Evolutionary conservation across 2,888 invertebrate species (phyloP).

Genomic region (Hipparchia sbordonii): DNA sequence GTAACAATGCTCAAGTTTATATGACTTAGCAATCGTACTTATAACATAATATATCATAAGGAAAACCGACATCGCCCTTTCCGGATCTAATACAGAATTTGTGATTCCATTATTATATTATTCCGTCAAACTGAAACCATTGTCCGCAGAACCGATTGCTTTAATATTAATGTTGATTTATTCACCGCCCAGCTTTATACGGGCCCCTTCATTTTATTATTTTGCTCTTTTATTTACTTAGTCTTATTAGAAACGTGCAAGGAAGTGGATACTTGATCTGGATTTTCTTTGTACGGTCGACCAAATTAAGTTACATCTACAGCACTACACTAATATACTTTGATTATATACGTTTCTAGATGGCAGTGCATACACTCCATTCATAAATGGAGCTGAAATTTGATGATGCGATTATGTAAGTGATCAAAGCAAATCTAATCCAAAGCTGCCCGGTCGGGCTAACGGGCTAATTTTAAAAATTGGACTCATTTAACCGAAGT

Average conservation of each 20-base stretch:
- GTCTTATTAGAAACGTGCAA: neutral
- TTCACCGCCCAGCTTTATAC: slow-evolving; percentile 45
- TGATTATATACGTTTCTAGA: too few relatives aligned
- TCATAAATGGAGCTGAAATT: too few relatives aligned
- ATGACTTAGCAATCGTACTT: neutral
- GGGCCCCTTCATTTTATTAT: slow-evolving; percentile 15
- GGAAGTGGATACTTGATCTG: neutral
- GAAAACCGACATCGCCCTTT: slow-evolving; percentile 6
- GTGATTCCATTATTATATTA: slow-evolving; percentile 20
- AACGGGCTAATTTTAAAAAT: too few relatives aligned
- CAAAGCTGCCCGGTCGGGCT: too few relatives aligned
- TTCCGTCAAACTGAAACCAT: slow-evolving; percentile 37
- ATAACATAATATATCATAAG: neutral
- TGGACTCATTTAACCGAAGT: too few relatives aligned
- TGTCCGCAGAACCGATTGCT: slow-evolving; percentile 36
- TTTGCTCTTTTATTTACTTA: slow-evolving; percentile 13
- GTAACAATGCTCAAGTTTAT: neutral
- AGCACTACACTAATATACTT: too few relatives aligned
- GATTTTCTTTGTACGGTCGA: neutral
- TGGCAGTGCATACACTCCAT: too few relatives aligned
- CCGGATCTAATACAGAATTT: slow-evolving; percentile 7
- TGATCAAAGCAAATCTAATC: too few relatives aligned
- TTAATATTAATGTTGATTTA: slow-evolving; percentile 53
- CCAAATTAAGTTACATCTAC: neutral
- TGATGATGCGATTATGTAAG: too few relatives aligned